phyloP scores from a whole-genome alignment of 37 sponge, comb jelly and placozoan species.

The Tethya wilhelma region DNA sequence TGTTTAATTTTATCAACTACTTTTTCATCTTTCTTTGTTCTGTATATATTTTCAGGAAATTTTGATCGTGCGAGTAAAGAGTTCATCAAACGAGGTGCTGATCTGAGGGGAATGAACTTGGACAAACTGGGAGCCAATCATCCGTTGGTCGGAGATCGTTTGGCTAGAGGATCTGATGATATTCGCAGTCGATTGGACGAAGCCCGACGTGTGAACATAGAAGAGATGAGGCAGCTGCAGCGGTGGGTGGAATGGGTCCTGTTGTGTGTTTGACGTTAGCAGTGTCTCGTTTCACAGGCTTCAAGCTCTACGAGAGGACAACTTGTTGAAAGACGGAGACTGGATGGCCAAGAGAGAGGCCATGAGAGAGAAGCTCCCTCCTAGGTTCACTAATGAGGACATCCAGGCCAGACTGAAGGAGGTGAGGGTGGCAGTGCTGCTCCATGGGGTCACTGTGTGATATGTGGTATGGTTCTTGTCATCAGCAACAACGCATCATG shows the following conservation, averaged over 20 bases:
- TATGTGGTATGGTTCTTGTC: not conserved
- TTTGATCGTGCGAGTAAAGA: not conserved
- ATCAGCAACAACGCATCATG: constrained; percentile 50
- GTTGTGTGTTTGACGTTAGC: not conserved
- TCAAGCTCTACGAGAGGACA: constrained; percentile 37
- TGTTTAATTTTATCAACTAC: not conserved
- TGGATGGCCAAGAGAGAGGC: constrained; percentile 28
- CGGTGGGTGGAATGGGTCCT: constrained; percentile 12
- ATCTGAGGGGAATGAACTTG: not conserved
- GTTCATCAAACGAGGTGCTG: not conserved
- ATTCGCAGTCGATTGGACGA: constrained; percentile 75
- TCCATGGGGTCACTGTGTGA: not conserved
- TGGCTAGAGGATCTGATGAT: constrained; percentile 20
- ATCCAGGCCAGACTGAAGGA: constrained; percentile 26
- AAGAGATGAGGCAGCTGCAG: constrained; percentile 66
- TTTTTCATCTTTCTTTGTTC: not conserved
- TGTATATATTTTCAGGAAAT: not conserved
- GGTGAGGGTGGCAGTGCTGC: constrained; percentile 4
- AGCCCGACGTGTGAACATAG: constrained; percentile 57
- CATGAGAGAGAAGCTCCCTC: constrained; percentile 32
- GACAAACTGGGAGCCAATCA: constrained; percentile 14
- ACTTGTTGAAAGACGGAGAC: constrained; percentile 17
- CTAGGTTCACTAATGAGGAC: constrained; percentile 29
- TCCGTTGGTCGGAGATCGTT: constrained; percentile 33
- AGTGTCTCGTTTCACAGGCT: constrained; percentile 15